Conservation (phyloP, 2,888 invertebrate genomes). For the Podotricha telesiphe region DNA sequence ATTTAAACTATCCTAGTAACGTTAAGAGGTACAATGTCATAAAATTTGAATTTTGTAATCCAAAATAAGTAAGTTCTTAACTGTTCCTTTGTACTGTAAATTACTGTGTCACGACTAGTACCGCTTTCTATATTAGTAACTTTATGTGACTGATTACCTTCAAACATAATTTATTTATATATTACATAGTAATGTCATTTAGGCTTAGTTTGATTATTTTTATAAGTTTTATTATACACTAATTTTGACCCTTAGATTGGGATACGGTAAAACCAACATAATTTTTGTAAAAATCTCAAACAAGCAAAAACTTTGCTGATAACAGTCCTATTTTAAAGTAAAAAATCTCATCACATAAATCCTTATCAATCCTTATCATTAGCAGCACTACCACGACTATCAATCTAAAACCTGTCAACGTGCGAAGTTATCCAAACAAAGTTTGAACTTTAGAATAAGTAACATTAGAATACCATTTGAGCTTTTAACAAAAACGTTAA, state of each 20-base stretch:
- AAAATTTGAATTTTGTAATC: slow-evolving; percentile 10
- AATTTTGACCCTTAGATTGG: background rate
- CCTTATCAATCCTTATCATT: slow-evolving; percentile 44
- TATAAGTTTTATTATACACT: background rate
- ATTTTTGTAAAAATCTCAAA: background rate
- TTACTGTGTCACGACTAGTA: slow-evolving; percentile 32
- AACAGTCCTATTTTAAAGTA: slow-evolving; percentile 51
- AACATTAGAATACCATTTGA: background rate
- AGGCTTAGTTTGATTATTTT: background rate
- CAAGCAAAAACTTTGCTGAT: slow-evolving; percentile 15
- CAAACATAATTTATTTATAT: background rate
- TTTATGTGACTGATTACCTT: background rate
- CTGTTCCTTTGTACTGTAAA: slow-evolving; percentile 22
- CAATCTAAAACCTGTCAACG: slow-evolving; percentile 37
- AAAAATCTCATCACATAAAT: slow-evolving; percentile 57
- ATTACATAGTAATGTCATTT: background rate
- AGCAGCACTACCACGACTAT: slow-evolving; percentile 29
- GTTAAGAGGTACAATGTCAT: background rate
- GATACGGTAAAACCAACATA: slow-evolving; percentile 5
- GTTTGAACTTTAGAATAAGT: background rate
- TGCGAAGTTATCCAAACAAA: slow-evolving; percentile 2
- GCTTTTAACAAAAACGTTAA: background rate
- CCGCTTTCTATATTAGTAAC: slow-evolving; percentile 18
- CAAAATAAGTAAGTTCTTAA: background rate
- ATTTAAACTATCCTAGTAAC: background rate